Conservation (phyloP, 30 jellyfish, hydroid and myxozoan species). For the Clytia hemisphaerica region DNA sequence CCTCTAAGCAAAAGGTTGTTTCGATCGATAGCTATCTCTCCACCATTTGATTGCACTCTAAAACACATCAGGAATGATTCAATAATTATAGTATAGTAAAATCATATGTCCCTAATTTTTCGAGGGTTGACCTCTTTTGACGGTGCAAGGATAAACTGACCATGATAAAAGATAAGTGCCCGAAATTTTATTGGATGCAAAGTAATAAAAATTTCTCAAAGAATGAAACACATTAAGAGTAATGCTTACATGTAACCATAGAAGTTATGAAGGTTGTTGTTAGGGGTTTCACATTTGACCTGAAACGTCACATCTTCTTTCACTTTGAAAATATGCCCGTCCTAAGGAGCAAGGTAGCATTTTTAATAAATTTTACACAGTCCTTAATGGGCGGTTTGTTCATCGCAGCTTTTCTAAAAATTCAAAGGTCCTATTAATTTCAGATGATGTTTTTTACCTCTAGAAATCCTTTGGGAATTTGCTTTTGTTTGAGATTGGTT, state of each 20-base stretch:
- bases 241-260: slow-evolving; percentile 79
- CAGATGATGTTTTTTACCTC: slow-evolving; percentile 16
- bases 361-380: not conserved
- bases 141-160: too few relatives aligned
- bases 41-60: slow-evolving; percentile 60
- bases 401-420: not conserved
- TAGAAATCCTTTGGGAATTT: slow-evolving; percentile 45
- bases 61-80: not conserved
- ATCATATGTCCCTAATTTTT: too few relatives aligned
- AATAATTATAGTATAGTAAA: too few relatives aligned
- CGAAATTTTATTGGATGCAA: too few relatives aligned
- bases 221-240: not conserved
- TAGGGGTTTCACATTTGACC: slow-evolving; percentile 87
- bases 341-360: not conserved
- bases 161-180: too few relatives aligned
- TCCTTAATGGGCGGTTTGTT: not conserved
- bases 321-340: slow-evolving; percentile 1
- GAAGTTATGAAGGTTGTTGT: slow-evolving; percentile 70
- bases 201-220: too few relatives aligned
- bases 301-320: slow-evolving; percentile 11
- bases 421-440: not conserved
- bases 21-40: slow-evolving; percentile 42
- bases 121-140: too few relatives aligned
- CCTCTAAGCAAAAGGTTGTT: slow-evolving; percentile 90
- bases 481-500: slow-evolving; percentile 84